These are phyloP conservation scores for Beris chalybata DNA, from an alignment of 2,888 invertebrate species.

Conservation along the genomic window DNA sequence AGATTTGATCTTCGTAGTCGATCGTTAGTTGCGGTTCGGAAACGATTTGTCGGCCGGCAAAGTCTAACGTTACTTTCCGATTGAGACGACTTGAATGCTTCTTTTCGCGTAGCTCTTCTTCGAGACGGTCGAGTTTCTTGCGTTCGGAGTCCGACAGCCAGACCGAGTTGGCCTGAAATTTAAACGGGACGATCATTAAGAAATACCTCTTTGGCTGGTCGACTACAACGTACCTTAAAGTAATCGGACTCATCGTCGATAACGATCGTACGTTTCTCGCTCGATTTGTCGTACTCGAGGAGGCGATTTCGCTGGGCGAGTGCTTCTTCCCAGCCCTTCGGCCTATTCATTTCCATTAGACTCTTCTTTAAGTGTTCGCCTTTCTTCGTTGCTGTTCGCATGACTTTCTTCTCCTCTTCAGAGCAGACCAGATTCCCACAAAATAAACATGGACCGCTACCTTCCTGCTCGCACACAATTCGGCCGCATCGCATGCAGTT, in stretches of 20 bases:
- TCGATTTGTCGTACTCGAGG: slow-evolving; percentile 80
- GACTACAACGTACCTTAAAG: slow-evolving; percentile 61
- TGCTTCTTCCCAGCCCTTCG: slow-evolving; percentile 70
- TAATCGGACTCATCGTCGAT: slow-evolving; percentile 93
- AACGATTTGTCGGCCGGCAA: slow-evolving; percentile 65
- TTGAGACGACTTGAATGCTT: slow-evolving; percentile 69
- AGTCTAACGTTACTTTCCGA: slow-evolving; percentile 76
- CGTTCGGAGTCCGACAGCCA: slow-evolving; percentile 79
- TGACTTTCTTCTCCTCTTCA: slow-evolving; percentile 68
- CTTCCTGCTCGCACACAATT: slow-evolving; percentile 94
- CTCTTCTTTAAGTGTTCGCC: slow-evolving; percentile 67
- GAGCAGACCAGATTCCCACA: slow-evolving; percentile 87
- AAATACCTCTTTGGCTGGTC: background rate
- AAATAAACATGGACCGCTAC: slow-evolving; percentile 93
- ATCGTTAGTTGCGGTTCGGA: slow-evolving; percentile 56
- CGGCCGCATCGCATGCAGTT: slow-evolving; percentile 94
- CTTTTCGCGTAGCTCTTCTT: slow-evolving; percentile 67
- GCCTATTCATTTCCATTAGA: slow-evolving; percentile 64
- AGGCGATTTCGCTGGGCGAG: slow-evolving; percentile 77
- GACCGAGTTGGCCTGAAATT: slow-evolving; percentile 64
- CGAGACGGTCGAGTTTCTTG: slow-evolving; percentile 66
- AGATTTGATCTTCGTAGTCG: slow-evolving; percentile 53
- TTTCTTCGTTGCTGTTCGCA: slow-evolving; percentile 68
- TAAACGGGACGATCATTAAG: background rate
- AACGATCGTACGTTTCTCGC: slow-evolving; percentile 59